Conservation (phyloP, 2,888 invertebrate genomes). For the Drosophila paranaensis region DNA sequence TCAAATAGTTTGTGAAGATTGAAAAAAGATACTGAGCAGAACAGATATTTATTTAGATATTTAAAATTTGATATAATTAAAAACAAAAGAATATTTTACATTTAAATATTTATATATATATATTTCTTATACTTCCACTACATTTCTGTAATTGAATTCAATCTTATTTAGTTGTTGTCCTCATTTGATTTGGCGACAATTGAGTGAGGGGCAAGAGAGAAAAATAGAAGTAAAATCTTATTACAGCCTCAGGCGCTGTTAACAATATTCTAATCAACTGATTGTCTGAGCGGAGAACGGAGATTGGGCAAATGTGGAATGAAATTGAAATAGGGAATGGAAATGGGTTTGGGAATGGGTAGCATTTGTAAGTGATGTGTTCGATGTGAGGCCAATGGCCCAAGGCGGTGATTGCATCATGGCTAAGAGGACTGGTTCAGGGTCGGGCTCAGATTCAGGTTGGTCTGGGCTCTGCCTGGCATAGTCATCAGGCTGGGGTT, state of each 20-base stretch:
- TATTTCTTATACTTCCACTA: neutral
- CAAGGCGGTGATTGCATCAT: constrained; percentile 26
- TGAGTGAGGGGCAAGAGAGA: neutral
- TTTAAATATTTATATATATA: too few species aligned
- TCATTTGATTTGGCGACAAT: constrained; percentile 24
- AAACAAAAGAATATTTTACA: too few species aligned
- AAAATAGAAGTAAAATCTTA: constrained; percentile 1
- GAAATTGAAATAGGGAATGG: constrained; percentile 1
- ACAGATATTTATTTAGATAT: too few species aligned
- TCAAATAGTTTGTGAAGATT: too few species aligned
- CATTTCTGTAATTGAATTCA: constrained; percentile 4
- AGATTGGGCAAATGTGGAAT: constrained; percentile 34
- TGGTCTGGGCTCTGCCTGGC: constrained; percentile 4
- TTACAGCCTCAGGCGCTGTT: constrained; percentile 15
- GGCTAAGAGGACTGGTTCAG: constrained; percentile 8
- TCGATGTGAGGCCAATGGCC: constrained; percentile 11
- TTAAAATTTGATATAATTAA: too few species aligned
- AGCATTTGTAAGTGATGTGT: constrained; percentile 24
- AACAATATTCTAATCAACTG: constrained; percentile 57
- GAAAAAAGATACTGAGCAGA: too few species aligned
- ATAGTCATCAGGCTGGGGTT: neutral
- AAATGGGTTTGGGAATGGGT: neutral
- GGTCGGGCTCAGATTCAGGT: constrained; percentile 1
- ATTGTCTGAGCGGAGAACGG: constrained; percentile 36
- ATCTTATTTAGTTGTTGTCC: constrained; percentile 10